phyloP scores from a whole-genome alignment of 1,140 invertebrate genomes.

The Pogonognathellus flavescens region DNA sequence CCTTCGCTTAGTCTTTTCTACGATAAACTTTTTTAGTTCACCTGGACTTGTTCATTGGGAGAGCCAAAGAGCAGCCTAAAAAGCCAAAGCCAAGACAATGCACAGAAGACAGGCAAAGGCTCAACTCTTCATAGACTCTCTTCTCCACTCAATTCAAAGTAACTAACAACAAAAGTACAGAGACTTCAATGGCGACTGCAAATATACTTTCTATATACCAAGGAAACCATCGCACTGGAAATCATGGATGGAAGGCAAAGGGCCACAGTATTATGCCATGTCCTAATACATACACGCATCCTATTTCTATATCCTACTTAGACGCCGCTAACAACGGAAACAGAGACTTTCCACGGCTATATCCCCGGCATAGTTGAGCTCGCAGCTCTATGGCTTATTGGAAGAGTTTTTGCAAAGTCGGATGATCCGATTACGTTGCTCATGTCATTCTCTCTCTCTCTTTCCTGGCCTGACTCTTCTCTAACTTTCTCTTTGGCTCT shows the following conservation, averaged over 20 bases:
- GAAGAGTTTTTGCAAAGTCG: conserved; percentile 60
- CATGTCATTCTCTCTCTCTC: conserved; percentile 7
- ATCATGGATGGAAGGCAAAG: too few relatives aligned
- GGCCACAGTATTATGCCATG: too few relatives aligned
- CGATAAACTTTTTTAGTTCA: conserved; percentile 3
- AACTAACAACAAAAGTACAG: not conserved
- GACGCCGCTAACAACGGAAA: too few relatives aligned
- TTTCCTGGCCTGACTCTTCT: not conserved
- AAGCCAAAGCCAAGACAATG: too few relatives aligned
- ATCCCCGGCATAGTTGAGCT: not conserved
- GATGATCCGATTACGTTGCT: conserved; percentile 57
- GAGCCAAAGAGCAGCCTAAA: too few relatives aligned
- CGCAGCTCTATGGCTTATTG: conserved; percentile 32
- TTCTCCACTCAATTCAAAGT: too few relatives aligned
- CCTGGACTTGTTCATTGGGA: not conserved
- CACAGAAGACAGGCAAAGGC: not conserved
- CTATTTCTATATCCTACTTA: too few relatives aligned
- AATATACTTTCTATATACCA: not conserved
- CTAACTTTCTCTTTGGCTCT: conserved; percentile 8
- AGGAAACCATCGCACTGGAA: too few relatives aligned
- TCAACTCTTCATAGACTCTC: not conserved
- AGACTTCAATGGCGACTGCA: not conserved
- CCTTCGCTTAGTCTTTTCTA: not conserved
- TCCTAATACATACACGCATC: too few relatives aligned
- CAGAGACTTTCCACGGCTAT: too few relatives aligned